Base-by-base conservation (phyloP, 1,140 invertebrate genomes). In the Brachystomella parvula region DNA sequence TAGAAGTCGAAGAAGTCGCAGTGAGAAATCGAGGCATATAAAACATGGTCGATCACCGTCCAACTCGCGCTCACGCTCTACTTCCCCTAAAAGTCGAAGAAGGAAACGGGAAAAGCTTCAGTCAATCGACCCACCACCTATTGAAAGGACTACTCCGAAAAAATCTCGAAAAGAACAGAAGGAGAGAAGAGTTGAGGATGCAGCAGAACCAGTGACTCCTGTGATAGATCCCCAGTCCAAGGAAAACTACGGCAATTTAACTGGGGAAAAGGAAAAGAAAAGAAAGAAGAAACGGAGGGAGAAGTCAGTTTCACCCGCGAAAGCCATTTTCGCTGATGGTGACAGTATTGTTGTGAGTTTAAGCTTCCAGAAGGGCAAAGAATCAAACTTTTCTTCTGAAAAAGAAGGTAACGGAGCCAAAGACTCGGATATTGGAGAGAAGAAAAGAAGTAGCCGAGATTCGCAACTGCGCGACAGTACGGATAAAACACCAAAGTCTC, bases 271-370 rank as follows among this genome's bases (percentile, higher is more conserved):
- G 65, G 68, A 70, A 59, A 76, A 76, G 66, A 75, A 75, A 67
- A 82, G 79, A 68, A 81, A 76, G 70, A 85, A 81, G 70, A 79
- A 76, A 33, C 78, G 81, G 61, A 75, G 81, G 44, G 80, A 82
- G 28, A 80, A 81, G 63, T 82, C 82, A 0, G 82, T 83, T 0
- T 79, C 82, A 2, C 88, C 88, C 1, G 88, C 86, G 0, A 94
- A 94, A 76, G 90, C 93, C 79, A 89, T 94, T 0, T 93, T 92
- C 75, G 89, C 90, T 0, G 92, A 90, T 29, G 92, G 91, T 2
- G 90, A 93, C 77, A 93, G 92, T 75, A 94, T 94, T 63, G 81
- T 93, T 32, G 90, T 94, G 0, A 93, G 90, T 77, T 89, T 94
- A 3, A 92, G 89, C 77, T 94, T 94, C 76, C 89, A 78, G 71